Evolutionary conservation across 2,888 invertebrate genomes (phyloP).

Genomic region (Cataglyphis albicans): DNA sequence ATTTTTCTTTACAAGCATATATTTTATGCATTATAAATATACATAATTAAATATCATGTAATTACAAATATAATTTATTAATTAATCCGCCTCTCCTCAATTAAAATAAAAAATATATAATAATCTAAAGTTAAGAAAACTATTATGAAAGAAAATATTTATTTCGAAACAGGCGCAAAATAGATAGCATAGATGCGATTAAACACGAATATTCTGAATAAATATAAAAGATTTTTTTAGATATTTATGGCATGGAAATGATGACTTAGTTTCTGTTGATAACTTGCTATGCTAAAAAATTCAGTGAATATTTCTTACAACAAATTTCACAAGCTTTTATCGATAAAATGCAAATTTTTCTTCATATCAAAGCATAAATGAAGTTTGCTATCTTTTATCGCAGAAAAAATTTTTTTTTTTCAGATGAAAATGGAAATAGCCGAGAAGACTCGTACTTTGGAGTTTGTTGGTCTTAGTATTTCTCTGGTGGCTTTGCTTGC

Average conservation of each 20-base stretch:
- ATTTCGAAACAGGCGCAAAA: too few species aligned
- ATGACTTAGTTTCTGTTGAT: neutral
- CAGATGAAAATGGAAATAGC: conserved; percentile 91
- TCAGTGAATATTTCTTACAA: neutral
- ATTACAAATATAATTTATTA: neutral
- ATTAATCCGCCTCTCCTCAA: neutral
- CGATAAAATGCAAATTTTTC: neutral
- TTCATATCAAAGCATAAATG: neutral
- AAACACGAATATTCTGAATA: neutral
- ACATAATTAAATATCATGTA: neutral
- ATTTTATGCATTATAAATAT: neutral
- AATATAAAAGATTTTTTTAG: neutral
- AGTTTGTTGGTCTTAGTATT: conserved; percentile 93
- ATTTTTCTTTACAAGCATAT: neutral
- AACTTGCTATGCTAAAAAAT: neutral
- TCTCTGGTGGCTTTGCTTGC: conserved; percentile 92
- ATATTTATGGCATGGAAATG: neutral
- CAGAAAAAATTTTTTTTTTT: too few species aligned
- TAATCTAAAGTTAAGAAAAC: too few species aligned
- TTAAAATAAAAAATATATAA: neutral
- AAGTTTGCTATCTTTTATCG: neutral
- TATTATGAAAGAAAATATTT: too few species aligned
- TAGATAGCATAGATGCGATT: neutral
- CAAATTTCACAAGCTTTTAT: neutral
- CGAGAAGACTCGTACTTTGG: conserved; percentile 91